phyloP scores from a whole-genome alignment of 2,797 vertebrate genomes.

The Anguilla megastoma region DNA sequence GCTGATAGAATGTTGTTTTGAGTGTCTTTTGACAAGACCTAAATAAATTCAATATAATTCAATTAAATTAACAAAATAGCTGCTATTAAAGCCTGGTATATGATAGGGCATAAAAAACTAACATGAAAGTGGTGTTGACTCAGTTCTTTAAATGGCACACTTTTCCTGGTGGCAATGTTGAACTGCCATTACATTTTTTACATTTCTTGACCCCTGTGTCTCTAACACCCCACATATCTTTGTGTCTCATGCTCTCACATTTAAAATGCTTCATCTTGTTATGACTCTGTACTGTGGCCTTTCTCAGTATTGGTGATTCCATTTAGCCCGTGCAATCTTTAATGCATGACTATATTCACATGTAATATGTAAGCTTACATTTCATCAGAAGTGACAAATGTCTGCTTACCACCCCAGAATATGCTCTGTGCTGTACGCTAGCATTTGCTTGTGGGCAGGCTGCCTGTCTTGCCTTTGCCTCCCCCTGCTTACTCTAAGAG shows the following conservation, averaged over 20 bases:
- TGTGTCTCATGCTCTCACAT: neutral
- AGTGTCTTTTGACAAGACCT: neutral
- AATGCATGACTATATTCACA: neutral
- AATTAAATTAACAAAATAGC: neutral
- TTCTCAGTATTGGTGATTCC: neutral
- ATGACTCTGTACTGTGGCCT: neutral
- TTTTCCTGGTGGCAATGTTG: neutral
- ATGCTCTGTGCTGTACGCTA: neutral
- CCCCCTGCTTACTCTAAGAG: neutral
- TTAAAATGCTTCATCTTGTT: neutral
- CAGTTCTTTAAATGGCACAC: neutral
- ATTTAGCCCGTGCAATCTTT: neutral
- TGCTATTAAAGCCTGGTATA: neutral
- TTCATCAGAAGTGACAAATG: neutral
- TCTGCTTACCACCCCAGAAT: neutral
- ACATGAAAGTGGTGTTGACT: neutral
- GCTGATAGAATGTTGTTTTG: neutral
- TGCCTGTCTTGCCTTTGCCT: neutral
- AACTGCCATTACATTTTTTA: neutral
- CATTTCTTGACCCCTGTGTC: neutral
- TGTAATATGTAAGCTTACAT: neutral
- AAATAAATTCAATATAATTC: neutral
- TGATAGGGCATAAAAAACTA: neutral
- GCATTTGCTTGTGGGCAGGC: neutral
- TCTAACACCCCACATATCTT: neutral